Base-by-base conservation (phyloP, 2,113 vertebrate species). In the Cercocebus atys region DNA sequence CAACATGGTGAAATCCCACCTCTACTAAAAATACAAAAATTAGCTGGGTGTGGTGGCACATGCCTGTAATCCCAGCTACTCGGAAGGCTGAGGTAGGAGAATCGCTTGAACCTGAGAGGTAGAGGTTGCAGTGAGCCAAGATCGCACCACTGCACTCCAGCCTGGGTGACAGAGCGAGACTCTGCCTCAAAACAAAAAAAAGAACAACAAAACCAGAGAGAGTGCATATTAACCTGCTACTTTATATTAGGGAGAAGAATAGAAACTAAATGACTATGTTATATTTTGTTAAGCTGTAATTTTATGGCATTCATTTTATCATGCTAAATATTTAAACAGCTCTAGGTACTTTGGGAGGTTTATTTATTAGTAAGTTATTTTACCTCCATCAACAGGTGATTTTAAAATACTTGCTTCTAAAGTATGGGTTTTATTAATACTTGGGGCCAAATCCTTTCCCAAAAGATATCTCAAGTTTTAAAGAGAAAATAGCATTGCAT, bases 271-370 rank as follows among this genome's bases (percentile, higher is more conserved):
- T 88, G 45, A 86, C 47, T 79, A 32, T 59, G 40, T 81, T 80
- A 27, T 96, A 79, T 92, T 93, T 82, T 94, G 79, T 82, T 73
- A 93, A 88, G 72, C 57, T 95, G 59, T 75, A 91, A 89, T 93
- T 95, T 94, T 88, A 91, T 89, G 35, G n/a, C 88, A 68, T 73
- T 93, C 52, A 88, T 97, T 93, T 91, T 97, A 95, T 95, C 82
- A 83, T 83, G 52, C 25, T 92, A 94, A 97, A 92, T 96, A 96
- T 92, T 94, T 96, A 95, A 96, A 93, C 13, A 92, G 59, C n/a
- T 18, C 6, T 88, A 93, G 68, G 32, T 94, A 93, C 47, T 88
- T 52, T 61, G n/a, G 30, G 35, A 38, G 27, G 82, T 86, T 95
- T 35, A 94, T 96, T 75, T 95, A 93, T 93, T 85, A 96, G 30